These are phyloP conservation scores for Drosophila varians DNA, from an alignment of 1,140 invertebrate species.

Conservation along the genomic window DNA sequence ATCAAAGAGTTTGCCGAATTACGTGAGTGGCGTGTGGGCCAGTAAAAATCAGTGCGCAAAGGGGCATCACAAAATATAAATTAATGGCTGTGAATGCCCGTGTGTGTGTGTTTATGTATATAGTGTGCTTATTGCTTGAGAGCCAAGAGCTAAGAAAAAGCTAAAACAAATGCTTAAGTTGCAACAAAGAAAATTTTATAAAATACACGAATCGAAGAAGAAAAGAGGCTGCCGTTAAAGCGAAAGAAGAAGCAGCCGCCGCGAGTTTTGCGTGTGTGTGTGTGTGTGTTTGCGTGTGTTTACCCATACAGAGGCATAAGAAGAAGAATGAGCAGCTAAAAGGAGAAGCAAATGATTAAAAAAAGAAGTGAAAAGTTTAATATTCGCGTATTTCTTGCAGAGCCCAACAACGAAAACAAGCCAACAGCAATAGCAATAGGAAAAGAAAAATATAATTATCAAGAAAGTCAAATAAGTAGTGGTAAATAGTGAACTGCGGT, in stretches of 20 bases:
- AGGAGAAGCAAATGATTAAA: conserved; percentile 18
- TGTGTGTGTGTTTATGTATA: conserved; percentile 34
- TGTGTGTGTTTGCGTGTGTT: conserved; percentile 30
- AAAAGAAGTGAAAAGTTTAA: conserved; percentile 21
- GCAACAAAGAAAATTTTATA: conserved; percentile 74
- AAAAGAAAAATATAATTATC: conserved; percentile 19
- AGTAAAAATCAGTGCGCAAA: not conserved
- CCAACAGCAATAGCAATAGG: conserved; percentile 15
- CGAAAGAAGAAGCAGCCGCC: conserved; percentile 31
- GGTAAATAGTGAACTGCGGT: conserved; percentile 44
- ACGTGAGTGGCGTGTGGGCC: conserved; percentile 51
- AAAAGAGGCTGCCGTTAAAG: conserved; percentile 33
- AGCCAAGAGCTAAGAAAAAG: conserved; percentile 9
- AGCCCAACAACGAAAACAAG: conserved; percentile 40
- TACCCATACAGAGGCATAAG: conserved; percentile 16
- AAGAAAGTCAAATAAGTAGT: conserved; percentile 37
- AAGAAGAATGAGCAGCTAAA: conserved; percentile 57
- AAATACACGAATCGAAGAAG: conserved; percentile 45
- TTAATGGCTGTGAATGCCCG: conserved; percentile 30
- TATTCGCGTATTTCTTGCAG: conserved; percentile 50
- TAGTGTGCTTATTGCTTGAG: conserved; percentile 4
- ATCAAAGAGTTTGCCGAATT: conserved; percentile 43
- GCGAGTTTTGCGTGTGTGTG: conserved; percentile 34
- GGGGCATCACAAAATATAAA: not conserved
- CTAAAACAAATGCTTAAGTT: conserved; percentile 63